phyloP scores from a whole-genome alignment of 2,113 vertebrate genomes.

The Otolemur garnettii region DNA sequence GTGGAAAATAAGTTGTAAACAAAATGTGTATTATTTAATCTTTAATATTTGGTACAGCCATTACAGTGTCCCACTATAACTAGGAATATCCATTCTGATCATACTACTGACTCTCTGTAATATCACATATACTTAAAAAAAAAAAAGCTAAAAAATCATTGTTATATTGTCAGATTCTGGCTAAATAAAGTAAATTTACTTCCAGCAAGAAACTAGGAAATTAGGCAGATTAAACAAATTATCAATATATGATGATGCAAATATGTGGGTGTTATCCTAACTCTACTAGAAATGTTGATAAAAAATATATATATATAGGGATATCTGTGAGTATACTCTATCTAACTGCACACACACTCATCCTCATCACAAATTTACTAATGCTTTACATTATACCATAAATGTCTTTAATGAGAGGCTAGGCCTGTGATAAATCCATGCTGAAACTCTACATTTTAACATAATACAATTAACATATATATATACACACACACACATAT shows the following conservation, averaged over 20 bases:
- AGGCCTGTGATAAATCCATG: neutral
- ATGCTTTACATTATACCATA: neutral
- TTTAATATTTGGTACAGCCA: neutral
- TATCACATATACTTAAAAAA: neutral
- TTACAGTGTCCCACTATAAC: neutral
- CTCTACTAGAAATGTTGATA: neutral
- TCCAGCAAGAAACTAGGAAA: constrained; percentile 33
- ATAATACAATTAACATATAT: neutral
- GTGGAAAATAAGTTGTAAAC: constrained; percentile 34
- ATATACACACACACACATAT: no score
- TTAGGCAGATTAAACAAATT: neutral
- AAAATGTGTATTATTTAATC: constrained; percentile 11
- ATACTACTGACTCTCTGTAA: neutral
- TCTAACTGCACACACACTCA: neutral
- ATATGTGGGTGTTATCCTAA: neutral
- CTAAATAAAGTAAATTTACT: constrained; percentile 37
- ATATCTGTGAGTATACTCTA: neutral
- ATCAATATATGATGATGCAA: constrained; percentile 2
- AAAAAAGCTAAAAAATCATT: constrained; percentile 11
- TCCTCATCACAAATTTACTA: constrained; percentile 4
- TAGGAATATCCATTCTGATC: neutral
- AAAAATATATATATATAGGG: neutral
- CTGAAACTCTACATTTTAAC: neutral
- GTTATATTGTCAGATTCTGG: neutral
- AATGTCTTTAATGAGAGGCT: constrained; percentile 3